Evolutionary conservation across 2,113 vertebrate species (phyloP).

Genomic region (Oreochromis niloticus): DNA sequence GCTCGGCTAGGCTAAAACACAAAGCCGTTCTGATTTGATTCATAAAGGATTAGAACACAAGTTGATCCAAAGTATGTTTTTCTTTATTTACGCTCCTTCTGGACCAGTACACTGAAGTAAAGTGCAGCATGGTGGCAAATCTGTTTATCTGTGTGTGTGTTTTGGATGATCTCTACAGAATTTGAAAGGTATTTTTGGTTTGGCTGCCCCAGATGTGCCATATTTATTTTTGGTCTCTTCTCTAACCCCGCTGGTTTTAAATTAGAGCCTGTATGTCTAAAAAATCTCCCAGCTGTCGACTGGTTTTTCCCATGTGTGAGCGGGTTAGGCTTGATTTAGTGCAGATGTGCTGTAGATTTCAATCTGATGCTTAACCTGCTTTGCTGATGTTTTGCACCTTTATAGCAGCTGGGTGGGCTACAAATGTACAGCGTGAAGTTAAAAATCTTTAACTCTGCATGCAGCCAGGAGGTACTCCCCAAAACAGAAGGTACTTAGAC

Average conservation of each 20-base stretch:
- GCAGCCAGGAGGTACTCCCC: neutral
- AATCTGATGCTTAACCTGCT: conserved; percentile 29
- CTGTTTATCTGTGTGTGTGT: conserved; percentile 12
- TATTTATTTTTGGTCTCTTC: conserved; percentile 43
- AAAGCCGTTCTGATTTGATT: neutral
- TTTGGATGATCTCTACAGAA: neutral
- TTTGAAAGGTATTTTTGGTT: conserved; percentile 39
- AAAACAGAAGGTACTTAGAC: conserved; percentile 7
- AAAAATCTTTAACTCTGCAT: neutral
- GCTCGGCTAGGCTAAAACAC: neutral
- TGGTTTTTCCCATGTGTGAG: neutral
- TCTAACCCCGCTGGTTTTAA: conserved; percentile 38
- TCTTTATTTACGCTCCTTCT: neutral
- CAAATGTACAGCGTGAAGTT: neutral
- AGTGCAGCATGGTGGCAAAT: neutral
- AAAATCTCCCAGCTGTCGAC: conserved; percentile 1
- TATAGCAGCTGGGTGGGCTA: conserved; percentile 16
- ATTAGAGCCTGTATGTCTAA: conserved; percentile 43
- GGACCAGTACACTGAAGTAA: neutral
- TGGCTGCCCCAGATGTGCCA: conserved; percentile 35
- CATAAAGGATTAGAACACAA: neutral
- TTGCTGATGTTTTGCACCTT: conserved; percentile 1
- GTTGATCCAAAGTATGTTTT: neutral
- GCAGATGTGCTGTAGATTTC: conserved; percentile 47
- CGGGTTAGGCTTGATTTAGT: conserved; percentile 44